Base-by-base conservation (phyloP, 2,113 vertebrate genomes). In the Macrotis lagotis region DNA sequence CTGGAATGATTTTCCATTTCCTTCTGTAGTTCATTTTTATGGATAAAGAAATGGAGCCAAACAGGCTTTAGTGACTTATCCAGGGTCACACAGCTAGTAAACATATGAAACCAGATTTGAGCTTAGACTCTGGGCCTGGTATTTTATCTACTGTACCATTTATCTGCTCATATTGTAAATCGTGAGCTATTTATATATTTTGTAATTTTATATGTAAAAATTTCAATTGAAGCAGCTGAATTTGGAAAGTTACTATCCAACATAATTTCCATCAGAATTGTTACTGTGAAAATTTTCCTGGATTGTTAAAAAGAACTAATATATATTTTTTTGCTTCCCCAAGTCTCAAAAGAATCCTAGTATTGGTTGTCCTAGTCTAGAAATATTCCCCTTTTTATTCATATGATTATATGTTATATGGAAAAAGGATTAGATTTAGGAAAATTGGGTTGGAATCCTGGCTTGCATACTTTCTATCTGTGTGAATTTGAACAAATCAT, bases 301-400 rank as follows among this genome's bases (percentile, higher is more conserved):
- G 37, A 9, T 1, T 93, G 26, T 95, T 93, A 95, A 50, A 96
- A 88, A 95, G 19, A 55, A 50, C 92, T 74, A 74, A 8, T 92
- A 8, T 74, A 66, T 19, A 25, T 48, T 51, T 4, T 44, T 53
- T 95, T 95, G 91, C 50, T 94, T 53, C 88, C 4, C 53, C 51
- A 92, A 88, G 12, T 2, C 2, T 28, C 94, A 51, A 94, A 94
- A 25, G 93, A 96, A n/a, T 83, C 4, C 24, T 16, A 93, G 7
- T 44, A 90, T 92, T 91, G 95, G 66, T 92, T 93, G 47, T 92
- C 74, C 66, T 74, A 16, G 47, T 93, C 97, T 95, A 48, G 26
- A 88, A 96, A 96, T 94, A 90, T 94, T 74, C 52, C 88, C 14
- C 37, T 89, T 94, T n/a, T 97, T 51, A 51, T 94, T 48, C 90